A percentile compares a stretch with the other conserved stretches of the same genome.
Conservation (phyloP, 2,113 vertebrate genomes). For the Maccullochella peelii region DNA sequence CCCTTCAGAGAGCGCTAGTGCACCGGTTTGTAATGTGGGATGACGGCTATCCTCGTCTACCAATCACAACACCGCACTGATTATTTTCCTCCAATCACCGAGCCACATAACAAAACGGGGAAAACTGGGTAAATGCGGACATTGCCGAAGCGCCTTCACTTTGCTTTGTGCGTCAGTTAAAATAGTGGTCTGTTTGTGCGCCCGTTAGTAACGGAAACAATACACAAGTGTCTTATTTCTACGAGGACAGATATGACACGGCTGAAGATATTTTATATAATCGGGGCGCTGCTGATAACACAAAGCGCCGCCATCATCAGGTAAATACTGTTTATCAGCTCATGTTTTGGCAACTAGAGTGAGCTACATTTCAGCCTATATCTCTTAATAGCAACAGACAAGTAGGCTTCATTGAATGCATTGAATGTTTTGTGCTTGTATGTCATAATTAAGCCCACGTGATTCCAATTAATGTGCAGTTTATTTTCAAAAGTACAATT, state of each 20-base stretch:
- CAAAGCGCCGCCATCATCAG: constrained; percentile 73
- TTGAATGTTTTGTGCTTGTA: neutral
- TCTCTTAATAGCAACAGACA: neutral
- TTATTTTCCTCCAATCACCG: constrained; percentile 56
- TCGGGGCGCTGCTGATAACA: constrained; percentile 51
- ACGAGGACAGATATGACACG: constrained; percentile 41
- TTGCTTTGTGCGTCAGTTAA: neutral
- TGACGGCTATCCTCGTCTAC: neutral
- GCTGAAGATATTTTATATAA: constrained; percentile 22
- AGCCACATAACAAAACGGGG: neutral
- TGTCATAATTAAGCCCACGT: neutral
- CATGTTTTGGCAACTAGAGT: neutral
- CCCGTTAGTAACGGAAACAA: neutral
- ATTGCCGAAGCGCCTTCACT: constrained; percentile 15
- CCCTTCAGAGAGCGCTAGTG: neutral
- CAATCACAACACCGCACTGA: constrained; percentile 39
- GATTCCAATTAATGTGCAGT: neutral
- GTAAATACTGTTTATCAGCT: constrained; percentile 59
- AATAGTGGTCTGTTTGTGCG: neutral
- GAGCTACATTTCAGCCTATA: neutral
- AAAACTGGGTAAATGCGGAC: constrained; percentile 41
- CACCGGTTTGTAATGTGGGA: accelerated
- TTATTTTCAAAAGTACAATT: neutral
- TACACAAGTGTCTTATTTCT: neutral
- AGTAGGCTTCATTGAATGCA: neutral